phyloP scores from a whole-genome alignment of 1,140 invertebrate genomes.

The Scylla paramamosain region DNA sequence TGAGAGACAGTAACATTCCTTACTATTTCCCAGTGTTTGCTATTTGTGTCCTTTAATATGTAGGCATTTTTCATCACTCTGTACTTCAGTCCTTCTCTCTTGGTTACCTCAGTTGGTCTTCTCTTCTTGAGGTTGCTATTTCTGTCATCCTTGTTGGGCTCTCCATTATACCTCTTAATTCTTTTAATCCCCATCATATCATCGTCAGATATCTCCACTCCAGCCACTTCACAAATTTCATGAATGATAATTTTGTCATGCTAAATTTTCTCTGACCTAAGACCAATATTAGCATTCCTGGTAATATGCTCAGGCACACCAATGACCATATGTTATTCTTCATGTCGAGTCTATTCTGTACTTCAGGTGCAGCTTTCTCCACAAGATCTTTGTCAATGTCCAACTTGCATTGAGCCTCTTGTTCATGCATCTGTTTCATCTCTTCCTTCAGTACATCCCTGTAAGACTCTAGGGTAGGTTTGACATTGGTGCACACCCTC shows the following conservation, averaged over 20 bases:
- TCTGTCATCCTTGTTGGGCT: too few species aligned
- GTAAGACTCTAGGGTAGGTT: constrained; percentile 1
- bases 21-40: too few species aligned
- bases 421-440: too few species aligned
- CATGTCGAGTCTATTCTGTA: background rate
- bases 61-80: background rate
- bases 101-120: background rate
- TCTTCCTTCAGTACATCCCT: background rate
- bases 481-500: background rate
- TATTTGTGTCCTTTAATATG: background rate
- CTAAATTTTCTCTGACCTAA: too few species aligned
- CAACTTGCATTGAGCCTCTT: background rate
- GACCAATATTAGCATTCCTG: too few species aligned
- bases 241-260: too few species aligned
- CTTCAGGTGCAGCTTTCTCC: background rate
- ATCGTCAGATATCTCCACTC: too few species aligned
- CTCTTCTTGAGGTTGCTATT: too few species aligned
- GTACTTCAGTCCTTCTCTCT: background rate
- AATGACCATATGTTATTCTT: constrained; percentile 12
- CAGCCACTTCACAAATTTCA: too few species aligned
- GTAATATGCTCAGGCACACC: too few species aligned
- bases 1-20: background rate
- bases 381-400: background rate
- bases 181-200: too few species aligned
- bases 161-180: too few species aligned